Percentiles rank a stretch among this genome's conserved stretches.
These are phyloP conservation scores for Trematomus bernacchii DNA, from an alignment of 2,797 vertebrate genomes.

Conservation along the genomic window DNA sequence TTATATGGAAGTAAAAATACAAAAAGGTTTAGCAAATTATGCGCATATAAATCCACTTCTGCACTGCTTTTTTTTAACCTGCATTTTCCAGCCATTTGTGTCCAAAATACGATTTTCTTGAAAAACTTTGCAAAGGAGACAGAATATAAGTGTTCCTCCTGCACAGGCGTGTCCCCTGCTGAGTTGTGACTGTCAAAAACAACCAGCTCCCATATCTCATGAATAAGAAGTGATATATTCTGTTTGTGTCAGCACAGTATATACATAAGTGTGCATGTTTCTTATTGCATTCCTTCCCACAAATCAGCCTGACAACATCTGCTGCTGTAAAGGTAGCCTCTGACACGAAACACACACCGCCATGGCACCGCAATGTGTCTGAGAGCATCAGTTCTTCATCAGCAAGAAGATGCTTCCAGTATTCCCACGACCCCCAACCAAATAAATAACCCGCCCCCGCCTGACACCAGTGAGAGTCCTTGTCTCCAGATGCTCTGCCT, in stretches of 20 bases:
- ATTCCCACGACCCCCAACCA: constrained; percentile 63
- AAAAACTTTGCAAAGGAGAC: background rate
- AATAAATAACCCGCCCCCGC: constrained; percentile 60
- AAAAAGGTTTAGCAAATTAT: constrained; percentile 58
- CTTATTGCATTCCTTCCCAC: background rate
- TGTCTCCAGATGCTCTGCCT: constrained; percentile 60
- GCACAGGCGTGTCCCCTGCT: constrained; percentile 21
- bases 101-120: constrained; percentile 37
- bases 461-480: constrained; percentile 63
- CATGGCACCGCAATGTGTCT: constrained; percentile 19
- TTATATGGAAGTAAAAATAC: constrained; percentile 40
- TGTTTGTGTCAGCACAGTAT: background rate
- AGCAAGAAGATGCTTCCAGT: constrained; percentile 57
- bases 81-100: constrained; percentile 54
- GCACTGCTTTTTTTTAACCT: constrained; percentile 34
- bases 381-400: constrained; percentile 52
- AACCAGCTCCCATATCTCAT: constrained; percentile 18
- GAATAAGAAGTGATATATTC: constrained; percentile 34
- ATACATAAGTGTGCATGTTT: background rate
- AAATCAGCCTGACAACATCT: constrained; percentile 11
- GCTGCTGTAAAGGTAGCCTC: constrained; percentile 14
- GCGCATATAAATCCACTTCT: constrained; percentile 62
- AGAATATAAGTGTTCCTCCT: constrained; percentile 6
- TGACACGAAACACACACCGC: constrained; percentile 28
- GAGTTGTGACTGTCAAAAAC: constrained; percentile 41